Evolutionary conservation across 2,888 invertebrate genomes (phyloP).

Genomic region (Aphidoletes aphidimyza): DNA sequence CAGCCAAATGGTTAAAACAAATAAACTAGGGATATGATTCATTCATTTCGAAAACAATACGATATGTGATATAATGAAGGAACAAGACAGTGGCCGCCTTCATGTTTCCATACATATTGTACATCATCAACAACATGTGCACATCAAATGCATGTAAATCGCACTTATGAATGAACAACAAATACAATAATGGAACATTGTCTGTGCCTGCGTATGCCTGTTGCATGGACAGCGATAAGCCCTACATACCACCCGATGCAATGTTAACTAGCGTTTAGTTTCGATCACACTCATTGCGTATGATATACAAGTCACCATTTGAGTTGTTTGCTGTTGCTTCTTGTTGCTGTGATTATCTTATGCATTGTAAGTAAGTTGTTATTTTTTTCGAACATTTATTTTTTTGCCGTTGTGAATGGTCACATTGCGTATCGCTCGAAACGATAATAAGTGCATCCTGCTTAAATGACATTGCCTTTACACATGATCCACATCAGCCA

Average conservation of each 20-base stretch:
- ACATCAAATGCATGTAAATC: slow-evolving; percentile 17
- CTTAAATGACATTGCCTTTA: not conserved
- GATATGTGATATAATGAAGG: not conserved
- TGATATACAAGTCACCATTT: no score
- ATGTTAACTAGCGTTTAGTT: not conserved
- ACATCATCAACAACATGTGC: not conserved
- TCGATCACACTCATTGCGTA: not conserved
- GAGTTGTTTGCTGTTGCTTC: not conserved
- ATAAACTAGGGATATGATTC: not conserved
- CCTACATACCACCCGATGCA: not conserved
- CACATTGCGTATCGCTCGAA: not conserved
- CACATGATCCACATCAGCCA: not conserved
- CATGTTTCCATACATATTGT: not conserved
- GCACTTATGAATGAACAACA: slow-evolving; percentile 21
- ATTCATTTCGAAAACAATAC: not conserved
- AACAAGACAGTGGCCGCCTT: not conserved
- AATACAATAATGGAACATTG: not conserved
- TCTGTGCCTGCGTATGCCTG: not conserved
- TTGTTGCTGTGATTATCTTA: slow-evolving; percentile 36
- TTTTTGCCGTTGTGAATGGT: not conserved
- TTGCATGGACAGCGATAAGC: not conserved
- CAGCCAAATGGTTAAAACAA: not conserved
- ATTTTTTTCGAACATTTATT: not conserved
- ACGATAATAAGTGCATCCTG: slow-evolving; percentile 44
- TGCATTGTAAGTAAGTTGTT: not conserved